Conservation (phyloP, 2,113 vertebrate genomes). For the Bungarus multicinctus region DNA sequence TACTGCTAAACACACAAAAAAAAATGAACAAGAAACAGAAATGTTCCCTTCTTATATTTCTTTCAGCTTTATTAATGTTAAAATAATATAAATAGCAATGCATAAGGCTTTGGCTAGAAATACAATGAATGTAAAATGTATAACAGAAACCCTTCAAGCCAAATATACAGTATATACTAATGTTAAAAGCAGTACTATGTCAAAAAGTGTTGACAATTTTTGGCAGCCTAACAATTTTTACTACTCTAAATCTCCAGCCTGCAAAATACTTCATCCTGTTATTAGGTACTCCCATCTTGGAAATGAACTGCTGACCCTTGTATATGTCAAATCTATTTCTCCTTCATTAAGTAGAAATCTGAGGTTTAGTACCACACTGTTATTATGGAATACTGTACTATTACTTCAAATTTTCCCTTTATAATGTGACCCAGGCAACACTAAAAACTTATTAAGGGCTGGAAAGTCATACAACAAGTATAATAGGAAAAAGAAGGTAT, state of each 20-base stretch:
- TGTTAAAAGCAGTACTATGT: constrained; percentile 1
- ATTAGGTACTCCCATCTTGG: background rate
- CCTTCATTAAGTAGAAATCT: background rate
- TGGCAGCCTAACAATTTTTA: background rate
- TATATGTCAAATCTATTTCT: background rate
- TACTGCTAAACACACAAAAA: background rate
- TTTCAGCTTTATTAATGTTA: background rate
- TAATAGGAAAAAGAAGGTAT: background rate
- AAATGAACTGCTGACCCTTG: constrained; percentile 4
- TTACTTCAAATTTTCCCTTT: background rate
- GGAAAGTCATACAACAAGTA: background rate
- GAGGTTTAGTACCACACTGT: background rate
- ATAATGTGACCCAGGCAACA: background rate
- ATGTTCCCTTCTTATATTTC: background rate
- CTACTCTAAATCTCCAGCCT: constrained; percentile 1
- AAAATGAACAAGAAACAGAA: background rate
- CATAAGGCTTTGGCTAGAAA: background rate
- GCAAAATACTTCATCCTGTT: background rate
- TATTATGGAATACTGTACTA: background rate
- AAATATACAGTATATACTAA: background rate
- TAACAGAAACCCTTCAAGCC: background rate
- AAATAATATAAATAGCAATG: background rate
- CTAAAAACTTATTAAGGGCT: background rate
- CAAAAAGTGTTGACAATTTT: constrained; percentile 6
- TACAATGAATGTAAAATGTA: background rate